Base-by-base conservation (phyloP, 2,797 vertebrate species). In the Huso huso region DNA sequence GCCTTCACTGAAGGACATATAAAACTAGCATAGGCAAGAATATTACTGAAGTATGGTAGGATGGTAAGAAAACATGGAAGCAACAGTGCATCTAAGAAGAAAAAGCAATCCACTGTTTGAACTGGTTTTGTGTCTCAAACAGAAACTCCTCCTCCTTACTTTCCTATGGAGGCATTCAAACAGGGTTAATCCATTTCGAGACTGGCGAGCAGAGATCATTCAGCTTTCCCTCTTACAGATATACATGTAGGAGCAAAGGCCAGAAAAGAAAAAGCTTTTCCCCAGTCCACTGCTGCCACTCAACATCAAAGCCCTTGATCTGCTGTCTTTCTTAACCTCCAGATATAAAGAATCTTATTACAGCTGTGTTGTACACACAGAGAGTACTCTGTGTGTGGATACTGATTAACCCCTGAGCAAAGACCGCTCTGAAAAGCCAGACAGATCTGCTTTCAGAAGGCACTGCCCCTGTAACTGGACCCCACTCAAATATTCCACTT, bases 401-500 rank as follows among this genome's bases (percentile, higher is more conserved):
- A 77, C 83, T 91, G 91, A 90, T 92, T 90, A 92, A 93, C 86
- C 89, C 86, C 77, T 76, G 73, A 85, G 85, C 83, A 83, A 89
- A 87, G 82, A 86, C 81, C 80, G 84, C 77, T 86, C 88, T 87
- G 88, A 83, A 69, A 80, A 82, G 80, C 82, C 87, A 89, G 88
- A 88, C 90, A 83, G 84, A 83, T 89, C 81, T 78, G 82, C 85
- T 92, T 92, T 93, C 90, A 83, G 78, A 84, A 78, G 84, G 77
- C 79, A 83, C 81, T 69, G 81, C 81, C 88, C 69, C 84, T 87
- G 91, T 91, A 93, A 96, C 85, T 75, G 83, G 90, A 95, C 81
- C 89, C 79, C 81, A 78, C 81, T 87, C 85, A 86, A 85, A 87
- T 87, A 86, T 82, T 85, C 81, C 78, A 91, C 92, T 89, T 93